Evolutionary conservation across 1,140 invertebrate genomes (phyloP), one percentile per base, ranked within the genome.

Genomic region (Sycophaga agraensis): DNA sequence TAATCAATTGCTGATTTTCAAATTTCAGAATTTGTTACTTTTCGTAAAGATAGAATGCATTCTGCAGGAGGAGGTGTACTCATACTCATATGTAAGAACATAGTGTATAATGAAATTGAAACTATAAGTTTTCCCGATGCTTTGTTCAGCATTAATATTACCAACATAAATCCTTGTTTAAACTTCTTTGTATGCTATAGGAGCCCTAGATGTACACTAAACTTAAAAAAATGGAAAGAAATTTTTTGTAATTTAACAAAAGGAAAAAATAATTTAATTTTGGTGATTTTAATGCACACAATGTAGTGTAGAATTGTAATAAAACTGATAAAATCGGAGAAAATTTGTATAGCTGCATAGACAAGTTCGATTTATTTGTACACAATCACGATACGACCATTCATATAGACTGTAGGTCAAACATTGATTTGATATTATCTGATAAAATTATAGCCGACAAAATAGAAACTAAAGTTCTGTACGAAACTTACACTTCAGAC

Each of bases 401-500:
- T 12, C 28, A 43, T 21, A 45, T 16, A 4, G 37, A 45, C 22
- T 11, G 28, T 11, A 54, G n/a, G 14, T 28, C 14, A 2, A 54
- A 54, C 14, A 42, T 66, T n/a, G 64, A 66, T 21, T 34, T n/a
- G n/a, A n/a, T n/a, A n/a, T n/a, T n/a, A n/a, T n/a, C n/a, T n/a
- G n/a, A n/a, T n/a, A n/a, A n/a, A n/a, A n/a, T n/a, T n/a, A n/a
- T n/a, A n/a, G n/a, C n/a, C n/a, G n/a, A n/a, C n/a, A n/a, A n/a
- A n/a, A n/a, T n/a, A n/a, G n/a, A n/a, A n/a, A n/a, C n/a, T n/a
- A n/a, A n/a, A n/a, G n/a, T n/a, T n/a, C n/a, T 68, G 2, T 60
- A 71, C 7, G 63, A 73, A 42, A 48, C 66, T 24, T 68, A 69
- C 64, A 65, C 67, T 28, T 74, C 70, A 51, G 72, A 74, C 43